These are phyloP conservation scores for Metridium senile DNA, from an alignment of 92 coral and sea anemone species.

Conservation along the genomic window DNA sequence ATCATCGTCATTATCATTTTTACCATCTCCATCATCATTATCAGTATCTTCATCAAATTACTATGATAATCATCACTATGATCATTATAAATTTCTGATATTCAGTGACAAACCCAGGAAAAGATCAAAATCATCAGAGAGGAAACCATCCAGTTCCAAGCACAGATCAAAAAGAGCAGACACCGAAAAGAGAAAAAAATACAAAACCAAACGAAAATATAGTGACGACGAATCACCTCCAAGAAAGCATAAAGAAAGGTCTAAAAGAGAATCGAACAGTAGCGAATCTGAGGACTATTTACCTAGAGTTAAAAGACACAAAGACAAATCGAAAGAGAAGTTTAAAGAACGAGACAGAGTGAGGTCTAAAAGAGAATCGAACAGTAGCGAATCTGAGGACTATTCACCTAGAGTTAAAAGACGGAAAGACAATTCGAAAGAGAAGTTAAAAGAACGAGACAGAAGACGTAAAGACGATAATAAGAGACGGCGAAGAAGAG, in stretches of 20 bases:
- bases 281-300: background rate
- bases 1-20: too few relatives aligned
- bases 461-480: background rate
- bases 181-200: background rate
- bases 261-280: background rate
- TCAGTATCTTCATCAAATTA: background rate
- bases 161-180: background rate
- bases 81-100: background rate
- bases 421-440: background rate
- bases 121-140: background rate
- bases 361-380: background rate
- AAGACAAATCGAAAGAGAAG: background rate
- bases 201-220: background rate
- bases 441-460: background rate
- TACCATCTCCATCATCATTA: background rate
- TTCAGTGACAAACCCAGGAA: background rate
- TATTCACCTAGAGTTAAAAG: background rate
- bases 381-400: background rate
- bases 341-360: too few relatives aligned
- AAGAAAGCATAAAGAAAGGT: background rate
- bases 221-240: background rate
- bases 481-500: too few relatives aligned
- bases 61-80: background rate
- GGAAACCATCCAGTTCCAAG: background rate
- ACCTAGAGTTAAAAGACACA: background rate